Evolutionary conservation across 2,888 invertebrate genomes (phyloP).

Genomic region (Macrophya alboannulata): DNA sequence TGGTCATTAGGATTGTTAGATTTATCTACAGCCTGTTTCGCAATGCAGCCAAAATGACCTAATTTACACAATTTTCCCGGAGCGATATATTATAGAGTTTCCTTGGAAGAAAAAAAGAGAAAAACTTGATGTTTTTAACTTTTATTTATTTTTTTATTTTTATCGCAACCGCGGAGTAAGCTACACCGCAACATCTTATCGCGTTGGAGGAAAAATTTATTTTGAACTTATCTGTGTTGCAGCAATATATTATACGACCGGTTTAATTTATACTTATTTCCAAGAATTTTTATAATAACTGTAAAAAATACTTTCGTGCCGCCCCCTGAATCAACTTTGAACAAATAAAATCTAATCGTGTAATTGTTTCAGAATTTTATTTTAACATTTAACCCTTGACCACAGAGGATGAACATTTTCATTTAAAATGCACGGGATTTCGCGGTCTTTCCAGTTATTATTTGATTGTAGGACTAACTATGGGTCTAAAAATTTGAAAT

Average conservation of each 20-base stretch:
- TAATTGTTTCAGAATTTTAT: too few species aligned
- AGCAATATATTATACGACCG: background rate
- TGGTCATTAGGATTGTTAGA: background rate
- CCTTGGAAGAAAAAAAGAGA: background rate
- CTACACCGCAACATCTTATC: background rate
- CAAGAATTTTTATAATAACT: background rate
- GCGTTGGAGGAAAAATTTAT: background rate
- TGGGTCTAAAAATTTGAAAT: too few species aligned
- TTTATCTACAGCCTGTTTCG: background rate
- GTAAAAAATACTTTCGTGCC: too few species aligned
- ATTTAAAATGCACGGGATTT: too few species aligned
- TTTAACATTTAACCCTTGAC: too few species aligned
- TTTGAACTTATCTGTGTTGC: background rate
- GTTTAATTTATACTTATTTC: background rate
- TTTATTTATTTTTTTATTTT: background rate
- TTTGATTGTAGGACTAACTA: too few species aligned
- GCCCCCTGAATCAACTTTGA: too few species aligned
- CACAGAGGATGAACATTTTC: too few species aligned
- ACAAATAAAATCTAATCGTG: too few species aligned
- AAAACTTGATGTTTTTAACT: background rate
- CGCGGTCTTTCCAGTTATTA: too few species aligned
- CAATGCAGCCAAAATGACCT: background rate
- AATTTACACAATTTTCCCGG: background rate
- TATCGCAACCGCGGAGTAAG: background rate
- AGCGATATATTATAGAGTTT: background rate